Conservation (phyloP, 2,113 vertebrate genomes). For the Dryoscopus gambensis region DNA sequence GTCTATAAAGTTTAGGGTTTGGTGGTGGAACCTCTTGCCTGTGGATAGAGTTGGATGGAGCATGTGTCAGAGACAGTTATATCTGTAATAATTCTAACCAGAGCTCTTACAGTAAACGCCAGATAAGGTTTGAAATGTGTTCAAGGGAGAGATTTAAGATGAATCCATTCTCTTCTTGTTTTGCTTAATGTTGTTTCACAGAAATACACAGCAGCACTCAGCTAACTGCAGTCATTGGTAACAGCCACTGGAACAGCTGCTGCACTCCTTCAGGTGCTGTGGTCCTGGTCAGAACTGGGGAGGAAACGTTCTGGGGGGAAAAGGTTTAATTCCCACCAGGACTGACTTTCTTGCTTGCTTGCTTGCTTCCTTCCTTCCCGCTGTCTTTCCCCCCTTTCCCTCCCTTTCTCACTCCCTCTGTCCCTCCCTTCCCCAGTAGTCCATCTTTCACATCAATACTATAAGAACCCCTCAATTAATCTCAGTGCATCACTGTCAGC, state of each 20-base stretch:
- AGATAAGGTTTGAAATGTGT: neutral
- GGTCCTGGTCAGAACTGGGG: neutral
- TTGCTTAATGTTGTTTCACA: neutral
- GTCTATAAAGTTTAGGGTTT: neutral
- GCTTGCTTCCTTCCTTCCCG: neutral
- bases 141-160: neutral
- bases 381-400: neutral
- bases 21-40: neutral
- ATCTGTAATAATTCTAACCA: neutral
- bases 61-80: neutral
- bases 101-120: neutral
- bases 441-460: neutral
- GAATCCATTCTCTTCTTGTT: neutral
- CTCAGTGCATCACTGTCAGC: neutral
- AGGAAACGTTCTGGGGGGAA: neutral
- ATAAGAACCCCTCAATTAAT: neutral
- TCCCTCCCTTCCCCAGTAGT: neutral
- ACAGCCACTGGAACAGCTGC: neutral
- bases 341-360: neutral
- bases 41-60: neutral
- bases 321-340: neutral
- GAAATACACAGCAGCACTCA: neutral
- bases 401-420: neutral
- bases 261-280: accelerated
- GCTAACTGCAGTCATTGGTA: neutral